A percentile compares a stretch with the other conserved stretches of the same genome.
Evolutionary conservation across 2,888 invertebrate species (phyloP).

Genomic region (Thumatha senex): DNA sequence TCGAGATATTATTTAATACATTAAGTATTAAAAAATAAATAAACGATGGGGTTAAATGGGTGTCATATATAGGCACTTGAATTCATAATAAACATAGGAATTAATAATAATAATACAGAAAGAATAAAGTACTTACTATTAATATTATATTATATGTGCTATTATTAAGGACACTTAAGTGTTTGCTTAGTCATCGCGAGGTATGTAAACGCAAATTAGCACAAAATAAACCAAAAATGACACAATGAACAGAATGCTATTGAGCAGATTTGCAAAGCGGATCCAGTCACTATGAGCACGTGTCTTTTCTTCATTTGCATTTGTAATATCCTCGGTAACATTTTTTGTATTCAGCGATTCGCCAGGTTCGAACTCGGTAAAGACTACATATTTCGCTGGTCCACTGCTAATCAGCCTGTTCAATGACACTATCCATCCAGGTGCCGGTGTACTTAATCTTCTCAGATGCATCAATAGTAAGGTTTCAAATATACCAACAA

Average conservation of each 20-base stretch:
- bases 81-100: no score
- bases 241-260: constrained; percentile 61
- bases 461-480: constrained; percentile 63
- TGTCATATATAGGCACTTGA: no score
- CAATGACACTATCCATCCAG: constrained; percentile 58
- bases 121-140: background rate
- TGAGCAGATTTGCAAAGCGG: constrained; percentile 65
- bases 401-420: constrained; percentile 59
- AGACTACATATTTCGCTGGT: constrained; percentile 68
- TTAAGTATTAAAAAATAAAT: no score
- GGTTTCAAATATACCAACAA: constrained; percentile 62
- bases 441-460: constrained; percentile 52
- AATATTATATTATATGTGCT: background rate
- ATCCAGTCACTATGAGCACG: constrained; percentile 63
- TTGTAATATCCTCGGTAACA: constrained; percentile 47
- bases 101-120: no score
- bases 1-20: no score
- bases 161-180: no score
- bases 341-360: constrained; percentile 48
- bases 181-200: constrained; percentile 43
- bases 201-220: constrained; percentile 65
- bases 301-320: constrained; percentile 34
- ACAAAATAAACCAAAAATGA: constrained; percentile 59
- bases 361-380: constrained; percentile 71
- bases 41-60: no score